Evolutionary conservation across 1,140 invertebrate species (phyloP), one percentile per base, ranked within the genome.

Genomic region (Pectinophora gossypiella): DNA sequence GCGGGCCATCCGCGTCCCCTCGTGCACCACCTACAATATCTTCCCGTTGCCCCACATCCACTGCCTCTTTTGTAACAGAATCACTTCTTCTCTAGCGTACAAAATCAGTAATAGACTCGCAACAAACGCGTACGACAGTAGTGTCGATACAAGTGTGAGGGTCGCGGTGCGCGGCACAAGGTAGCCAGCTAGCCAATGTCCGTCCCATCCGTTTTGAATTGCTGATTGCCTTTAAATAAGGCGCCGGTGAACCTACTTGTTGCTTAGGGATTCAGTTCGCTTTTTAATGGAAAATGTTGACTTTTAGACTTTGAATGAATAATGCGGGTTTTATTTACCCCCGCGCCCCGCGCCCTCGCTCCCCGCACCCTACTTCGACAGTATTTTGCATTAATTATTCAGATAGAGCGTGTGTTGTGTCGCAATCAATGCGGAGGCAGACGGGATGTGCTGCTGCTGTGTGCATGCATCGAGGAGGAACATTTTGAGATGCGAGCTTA

Each of bases 181-280:
- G 46, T 46, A 40, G n/a, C 36, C 36, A 40, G 22, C 19, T 56
- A 42, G 40, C 51, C 56, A 54, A 36, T 54, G 56, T 58, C 56
- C 56, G 38, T 21, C 49, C 55, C 36, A 27, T 16, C 43, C 51
- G 35, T 46, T 59, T 59, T 59, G 56, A 59, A 59, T 59, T 59
- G 56, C 56, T 59, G 56, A 59, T 59, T 59, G 51, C 46, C 32
- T 54, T 50, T 27, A 47, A 58, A 58, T 58, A 59, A 54, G 38
- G 53, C 45, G 42, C 32, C 50, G 19, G 27, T 45, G 48, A 49
- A 51, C 43, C 51, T 54, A 54, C 56, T 59, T 59, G 56, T 59
- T 59, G 51, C 51, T 59, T 45, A 49, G 50, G 36, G 53, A 54
- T 59, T 43, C 51, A 47, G 53, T 40, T 40, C 38, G 51, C 42